phyloP scores from a whole-genome alignment of 2,113 vertebrate species.

The Spea bombifrons region DNA sequence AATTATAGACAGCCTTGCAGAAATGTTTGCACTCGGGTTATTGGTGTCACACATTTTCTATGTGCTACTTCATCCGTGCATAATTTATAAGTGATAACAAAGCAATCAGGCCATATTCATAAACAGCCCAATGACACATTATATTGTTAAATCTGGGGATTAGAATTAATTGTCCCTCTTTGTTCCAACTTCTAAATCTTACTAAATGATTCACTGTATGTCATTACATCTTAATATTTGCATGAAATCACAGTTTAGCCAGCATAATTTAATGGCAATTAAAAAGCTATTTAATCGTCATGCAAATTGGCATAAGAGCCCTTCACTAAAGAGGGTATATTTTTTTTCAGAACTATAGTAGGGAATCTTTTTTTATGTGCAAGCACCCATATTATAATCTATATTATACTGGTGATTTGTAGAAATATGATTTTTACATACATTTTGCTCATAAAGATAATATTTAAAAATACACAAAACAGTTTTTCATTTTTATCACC shows the following conservation, averaged over 20 bases:
- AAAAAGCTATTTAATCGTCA: conserved; percentile 89
- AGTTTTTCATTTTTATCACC: too few species aligned
- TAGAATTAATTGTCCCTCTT: conserved; percentile 86
- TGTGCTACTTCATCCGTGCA: conserved; percentile 63
- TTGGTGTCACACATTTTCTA: conserved; percentile 56
- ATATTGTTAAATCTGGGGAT: conserved; percentile 72
- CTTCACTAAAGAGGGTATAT: conserved; percentile 63
- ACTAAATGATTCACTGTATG: conserved; percentile 85
- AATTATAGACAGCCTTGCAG: conserved; percentile 53
- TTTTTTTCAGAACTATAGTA: conserved; percentile 53
- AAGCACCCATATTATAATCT: conserved; percentile 52
- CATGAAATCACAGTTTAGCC: conserved; percentile 95
- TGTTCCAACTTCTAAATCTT: conserved; percentile 83
- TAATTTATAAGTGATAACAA: conserved; percentile 75
- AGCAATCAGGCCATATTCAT: conserved; percentile 71
- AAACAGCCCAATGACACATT: conserved; percentile 70
- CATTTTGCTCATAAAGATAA: too few species aligned
- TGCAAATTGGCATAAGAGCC: conserved; percentile 74
- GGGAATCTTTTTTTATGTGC: conserved; percentile 52
- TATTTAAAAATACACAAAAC: too few species aligned
- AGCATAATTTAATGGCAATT: conserved; percentile 92
- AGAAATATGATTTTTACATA: conserved; percentile 36
- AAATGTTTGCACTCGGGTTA: conserved; percentile 54
- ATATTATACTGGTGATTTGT: conserved; percentile 51
- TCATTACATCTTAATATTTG: conserved; percentile 93